Evolutionary conservation across 2,113 vertebrate genomes (phyloP).

Genomic region (Trematomus loennbergii): DNA sequence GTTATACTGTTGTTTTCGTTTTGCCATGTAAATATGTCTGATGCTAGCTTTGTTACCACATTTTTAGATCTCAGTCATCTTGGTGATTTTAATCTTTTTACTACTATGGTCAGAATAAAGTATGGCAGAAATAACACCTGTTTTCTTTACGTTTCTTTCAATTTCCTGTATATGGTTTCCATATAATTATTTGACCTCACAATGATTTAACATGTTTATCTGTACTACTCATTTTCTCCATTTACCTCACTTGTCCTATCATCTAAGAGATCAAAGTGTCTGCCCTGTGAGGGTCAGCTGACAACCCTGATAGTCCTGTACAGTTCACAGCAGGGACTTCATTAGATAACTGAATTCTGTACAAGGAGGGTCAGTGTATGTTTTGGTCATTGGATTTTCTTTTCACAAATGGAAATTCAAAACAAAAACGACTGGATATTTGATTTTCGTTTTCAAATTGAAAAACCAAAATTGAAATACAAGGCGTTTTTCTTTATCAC

Average conservation of each 20-base stretch:
- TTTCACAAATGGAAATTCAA: too few species aligned
- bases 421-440: too few species aligned
- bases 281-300: not conserved
- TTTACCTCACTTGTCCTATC: not conserved
- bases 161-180: not conserved
- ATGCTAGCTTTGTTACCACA: not conserved
- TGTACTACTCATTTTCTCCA: not conserved
- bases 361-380: too few species aligned
- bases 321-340: not conserved
- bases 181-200: not conserved
- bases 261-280: not conserved
- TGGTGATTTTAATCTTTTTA: not conserved
- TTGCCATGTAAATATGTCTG: not conserved
- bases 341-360: not conserved
- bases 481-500: too few species aligned
- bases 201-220: not conserved
- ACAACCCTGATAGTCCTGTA: not conserved
- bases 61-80: not conserved
- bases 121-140: not conserved
- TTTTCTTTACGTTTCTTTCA: not conserved
- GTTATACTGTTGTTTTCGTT: not conserved
- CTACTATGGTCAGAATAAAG: not conserved
- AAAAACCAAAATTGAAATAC: too few species aligned
- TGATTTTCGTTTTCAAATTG: too few species aligned
- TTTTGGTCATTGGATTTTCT: too few species aligned